A percentile compares a stretch with the other conserved stretches of the same genome.
phyloP scores from a whole-genome alignment of 1,140 invertebrate genomes.

The Anastrepha obliqua region DNA sequence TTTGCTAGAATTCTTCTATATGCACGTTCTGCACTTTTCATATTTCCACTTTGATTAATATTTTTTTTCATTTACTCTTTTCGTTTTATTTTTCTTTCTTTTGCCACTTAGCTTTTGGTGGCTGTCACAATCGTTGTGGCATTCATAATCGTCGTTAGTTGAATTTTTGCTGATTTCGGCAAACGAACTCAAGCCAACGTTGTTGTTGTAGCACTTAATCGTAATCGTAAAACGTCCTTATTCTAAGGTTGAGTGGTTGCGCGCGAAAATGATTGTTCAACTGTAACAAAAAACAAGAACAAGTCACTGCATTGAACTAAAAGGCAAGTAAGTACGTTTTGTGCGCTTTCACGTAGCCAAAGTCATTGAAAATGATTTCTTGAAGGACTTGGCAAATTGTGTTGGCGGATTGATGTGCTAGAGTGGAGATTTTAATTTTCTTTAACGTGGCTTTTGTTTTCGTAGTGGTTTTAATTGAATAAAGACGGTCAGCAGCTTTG shows the following conservation, averaged over 20 bases:
- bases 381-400: not conserved
- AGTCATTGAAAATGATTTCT: not conserved
- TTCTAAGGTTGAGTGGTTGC: not conserved
- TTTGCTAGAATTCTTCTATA: not conserved
- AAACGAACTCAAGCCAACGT: not conserved
- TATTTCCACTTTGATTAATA: not conserved
- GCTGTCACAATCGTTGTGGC: not conserved
- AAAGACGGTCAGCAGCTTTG: not conserved
- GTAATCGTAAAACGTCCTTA: constrained; percentile 38
- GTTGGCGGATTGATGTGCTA: not conserved
- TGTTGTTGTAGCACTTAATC: not conserved
- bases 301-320: constrained; percentile 8
- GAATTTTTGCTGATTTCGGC: constrained; percentile 48
- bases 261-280: constrained; percentile 36
- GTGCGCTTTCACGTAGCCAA: not conserved
- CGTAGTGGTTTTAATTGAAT: not conserved
- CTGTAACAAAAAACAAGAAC: constrained; percentile 20
- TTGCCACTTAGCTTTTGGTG: constrained; percentile 34
- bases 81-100: not conserved
- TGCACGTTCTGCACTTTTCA: not conserved
- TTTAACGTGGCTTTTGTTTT: not conserved
- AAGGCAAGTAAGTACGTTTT: not conserved
- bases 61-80: not conserved
- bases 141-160: constrained; percentile 34
- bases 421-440: not conserved